Conservation (phyloP, 2,888 invertebrate genomes). For the Lymantria monacha region DNA sequence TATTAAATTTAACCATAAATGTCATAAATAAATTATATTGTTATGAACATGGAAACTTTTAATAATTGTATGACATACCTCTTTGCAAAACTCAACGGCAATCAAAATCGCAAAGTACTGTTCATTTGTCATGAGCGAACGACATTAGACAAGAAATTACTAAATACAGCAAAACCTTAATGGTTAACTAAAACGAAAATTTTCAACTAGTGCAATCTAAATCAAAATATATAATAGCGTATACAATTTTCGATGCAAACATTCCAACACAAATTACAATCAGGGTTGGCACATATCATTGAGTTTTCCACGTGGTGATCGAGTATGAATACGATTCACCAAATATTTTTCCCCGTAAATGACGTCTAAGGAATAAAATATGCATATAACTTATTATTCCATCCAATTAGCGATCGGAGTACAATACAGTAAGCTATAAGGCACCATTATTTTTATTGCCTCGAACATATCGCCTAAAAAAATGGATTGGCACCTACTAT, state of each 20-base stretch:
- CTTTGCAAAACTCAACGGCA: background rate
- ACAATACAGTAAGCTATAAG: too few species aligned
- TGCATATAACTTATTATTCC: too few species aligned
- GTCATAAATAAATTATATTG: constrained; percentile 17
- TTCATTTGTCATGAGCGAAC: constrained; percentile 25
- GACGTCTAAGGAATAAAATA: too few species aligned
- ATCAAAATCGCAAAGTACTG: constrained; percentile 10
- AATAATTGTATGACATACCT: constrained; percentile 17
- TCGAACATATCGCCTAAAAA: too few species aligned
- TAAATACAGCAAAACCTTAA: constrained; percentile 25
- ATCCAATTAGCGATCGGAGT: too few species aligned
- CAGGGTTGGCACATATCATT: background rate
- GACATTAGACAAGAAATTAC: constrained; percentile 33
- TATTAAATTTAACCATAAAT: constrained; percentile 11
- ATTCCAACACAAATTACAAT: constrained; percentile 42
- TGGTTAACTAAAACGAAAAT: constrained; percentile 31
- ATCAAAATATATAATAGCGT: constrained; percentile 36
- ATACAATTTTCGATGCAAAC: constrained; percentile 37
- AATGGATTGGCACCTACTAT: too few species aligned
- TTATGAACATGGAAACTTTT: constrained; percentile 14
- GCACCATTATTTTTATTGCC: too few species aligned
- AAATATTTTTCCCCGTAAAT: too few species aligned
- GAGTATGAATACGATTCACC: too few species aligned
- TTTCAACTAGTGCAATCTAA: constrained; percentile 37
- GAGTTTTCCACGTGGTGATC: too few species aligned